These are phyloP conservation scores for Kryptolebias ocellatus DNA, from an alignment of 2,797 vertebrate species.

Conservation along the genomic window DNA sequence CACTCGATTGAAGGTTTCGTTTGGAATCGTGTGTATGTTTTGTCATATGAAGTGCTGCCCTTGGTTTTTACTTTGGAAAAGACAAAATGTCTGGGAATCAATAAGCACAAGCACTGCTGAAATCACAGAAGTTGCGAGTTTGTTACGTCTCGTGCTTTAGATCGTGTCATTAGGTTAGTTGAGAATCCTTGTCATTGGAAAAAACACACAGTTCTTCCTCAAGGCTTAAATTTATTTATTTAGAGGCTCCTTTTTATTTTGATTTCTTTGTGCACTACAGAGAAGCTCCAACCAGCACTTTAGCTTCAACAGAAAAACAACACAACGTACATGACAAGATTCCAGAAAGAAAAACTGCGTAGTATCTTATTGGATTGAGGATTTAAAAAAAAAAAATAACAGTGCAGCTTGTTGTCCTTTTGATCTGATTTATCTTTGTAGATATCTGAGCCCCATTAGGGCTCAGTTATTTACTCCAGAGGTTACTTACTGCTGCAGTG, in stretches of 20 bases:
- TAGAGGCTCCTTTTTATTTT: background rate
- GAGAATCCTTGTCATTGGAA: too few species aligned
- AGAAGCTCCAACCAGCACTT: slow-evolving; percentile 10
- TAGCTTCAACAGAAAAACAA: slow-evolving; percentile 27
- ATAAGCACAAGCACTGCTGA: background rate
- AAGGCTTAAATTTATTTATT: too few species aligned
- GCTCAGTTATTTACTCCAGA: background rate
- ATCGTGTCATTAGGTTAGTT: too few species aligned
- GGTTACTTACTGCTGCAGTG: background rate
- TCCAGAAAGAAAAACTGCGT: slow-evolving; percentile 7
- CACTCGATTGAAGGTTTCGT: slow-evolving; percentile 7
- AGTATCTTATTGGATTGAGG: background rate
- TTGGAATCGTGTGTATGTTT: background rate
- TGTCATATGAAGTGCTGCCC: background rate
- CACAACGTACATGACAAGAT: slow-evolving; percentile 19
- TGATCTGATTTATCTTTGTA: background rate
- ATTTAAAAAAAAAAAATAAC: too few species aligned
- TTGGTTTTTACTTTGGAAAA: slow-evolving; percentile 1
- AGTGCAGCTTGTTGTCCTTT: too few species aligned
- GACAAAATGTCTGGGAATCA: slow-evolving; percentile 4
- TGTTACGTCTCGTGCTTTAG: too few species aligned
- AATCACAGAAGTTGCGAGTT: background rate
- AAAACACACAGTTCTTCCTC: too few species aligned
- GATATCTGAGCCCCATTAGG: background rate
- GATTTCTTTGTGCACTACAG: slow-evolving; percentile 10